A percentile compares a stretch with the other conserved stretches of the same genome.
Evolutionary conservation across 2,888 invertebrate genomes (phyloP).

Genomic region (Melanotus villosus): DNA sequence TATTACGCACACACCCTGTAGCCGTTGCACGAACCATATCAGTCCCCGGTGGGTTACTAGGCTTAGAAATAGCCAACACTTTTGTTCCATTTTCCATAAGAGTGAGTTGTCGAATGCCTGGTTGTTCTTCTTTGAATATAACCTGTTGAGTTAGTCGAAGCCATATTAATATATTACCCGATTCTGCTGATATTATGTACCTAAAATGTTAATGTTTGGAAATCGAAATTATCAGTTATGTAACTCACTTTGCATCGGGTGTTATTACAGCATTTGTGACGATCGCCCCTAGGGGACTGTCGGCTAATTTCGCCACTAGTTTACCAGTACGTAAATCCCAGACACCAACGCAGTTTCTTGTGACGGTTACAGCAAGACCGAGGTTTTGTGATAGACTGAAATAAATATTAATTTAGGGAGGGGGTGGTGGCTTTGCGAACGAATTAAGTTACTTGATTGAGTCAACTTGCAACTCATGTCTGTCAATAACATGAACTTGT

Average conservation of each 20-base stretch:
- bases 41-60: conserved; percentile 74
- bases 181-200: conserved; percentile 91
- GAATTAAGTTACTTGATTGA: conserved; percentile 78
- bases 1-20: conserved; percentile 77
- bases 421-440: background rate
- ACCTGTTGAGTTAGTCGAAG: conserved; percentile 83
- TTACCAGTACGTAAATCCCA: conserved; percentile 93
- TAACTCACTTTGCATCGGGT: conserved; percentile 79
- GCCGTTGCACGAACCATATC: conserved; percentile 79
- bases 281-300: conserved; percentile 93
- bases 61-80: conserved; percentile 82
- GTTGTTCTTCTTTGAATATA: conserved; percentile 87
- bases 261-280: conserved; percentile 94
- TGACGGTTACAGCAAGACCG: conserved; percentile 91
- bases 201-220: conserved; percentile 61
- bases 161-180: conserved; percentile 93
- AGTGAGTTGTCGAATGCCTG: conserved; percentile 81
- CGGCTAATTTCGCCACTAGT: conserved; percentile 88
- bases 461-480: conserved; percentile 96
- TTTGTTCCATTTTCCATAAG: conserved; percentile 82
- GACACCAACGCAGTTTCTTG: conserved; percentile 94
- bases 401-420: conserved; percentile 29
- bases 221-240: background rate
- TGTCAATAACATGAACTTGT: conserved; percentile 95
- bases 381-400: conserved; percentile 82